These are phyloP conservation scores for Andrena bucephala DNA, from an alignment of 2,888 invertebrate genomes.

Conservation along the genomic window DNA sequence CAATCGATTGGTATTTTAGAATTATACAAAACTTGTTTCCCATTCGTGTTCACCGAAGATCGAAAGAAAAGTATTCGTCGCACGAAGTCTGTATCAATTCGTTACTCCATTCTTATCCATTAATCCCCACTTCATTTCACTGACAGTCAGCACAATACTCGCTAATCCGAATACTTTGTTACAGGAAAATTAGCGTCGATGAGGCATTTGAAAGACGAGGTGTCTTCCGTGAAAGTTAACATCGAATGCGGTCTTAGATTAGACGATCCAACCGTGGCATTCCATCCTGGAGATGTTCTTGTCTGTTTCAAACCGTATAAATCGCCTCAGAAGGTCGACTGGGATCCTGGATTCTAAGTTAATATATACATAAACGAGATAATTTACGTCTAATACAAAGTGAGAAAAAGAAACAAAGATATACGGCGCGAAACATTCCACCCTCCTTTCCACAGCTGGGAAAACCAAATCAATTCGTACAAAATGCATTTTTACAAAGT, in stretches of 20 bases:
- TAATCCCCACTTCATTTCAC: slow-evolving; percentile 11
- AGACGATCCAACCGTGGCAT: slow-evolving; percentile 87
- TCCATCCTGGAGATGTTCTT: slow-evolving; percentile 91
- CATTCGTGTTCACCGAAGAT: background rate
- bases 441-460: background rate
- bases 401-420: slow-evolving; percentile 6
- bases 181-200: slow-evolving; percentile 91
- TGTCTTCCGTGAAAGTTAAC: slow-evolving; percentile 92
- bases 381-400: slow-evolving; percentile 23
- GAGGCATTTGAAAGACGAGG: slow-evolving; percentile 96
- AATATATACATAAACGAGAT: slow-evolving; percentile 13
- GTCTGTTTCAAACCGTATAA: slow-evolving; percentile 91
- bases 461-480: slow-evolving; percentile 41
- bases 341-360: slow-evolving; percentile 94
- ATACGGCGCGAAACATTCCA: slow-evolving; percentile 12
- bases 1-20: background rate
- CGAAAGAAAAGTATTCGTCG: background rate
- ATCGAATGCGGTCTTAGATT: slow-evolving; percentile 96
- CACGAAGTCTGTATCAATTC: too few species aligned
- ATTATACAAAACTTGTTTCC: background rate
- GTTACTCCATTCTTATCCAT: background rate
- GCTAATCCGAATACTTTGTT: slow-evolving; percentile 28
- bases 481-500: slow-evolving; percentile 58
- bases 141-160: slow-evolving; percentile 11
- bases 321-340: slow-evolving; percentile 89